These are phyloP conservation scores for Pogonomyrmex barbatus DNA, from an alignment of 1,140 invertebrate species.

Conservation along the genomic window DNA sequence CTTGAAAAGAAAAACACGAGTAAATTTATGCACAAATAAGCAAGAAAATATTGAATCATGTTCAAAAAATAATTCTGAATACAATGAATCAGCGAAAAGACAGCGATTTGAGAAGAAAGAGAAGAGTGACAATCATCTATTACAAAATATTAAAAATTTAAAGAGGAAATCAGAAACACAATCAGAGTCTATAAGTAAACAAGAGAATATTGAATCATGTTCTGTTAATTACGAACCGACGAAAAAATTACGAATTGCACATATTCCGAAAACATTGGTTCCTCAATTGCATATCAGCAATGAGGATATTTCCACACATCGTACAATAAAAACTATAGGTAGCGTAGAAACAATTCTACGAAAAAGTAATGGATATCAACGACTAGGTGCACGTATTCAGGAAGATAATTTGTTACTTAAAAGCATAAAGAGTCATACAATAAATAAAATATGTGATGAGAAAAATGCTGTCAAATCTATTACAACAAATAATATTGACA, in stretches of 20 bases:
- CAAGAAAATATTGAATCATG: neutral
- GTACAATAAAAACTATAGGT: neutral
- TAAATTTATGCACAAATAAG: neutral
- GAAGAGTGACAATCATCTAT: neutral
- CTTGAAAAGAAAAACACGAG: slow-evolving; percentile 24
- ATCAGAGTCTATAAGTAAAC: neutral
- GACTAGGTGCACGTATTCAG: neutral
- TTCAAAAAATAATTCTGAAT: neutral
- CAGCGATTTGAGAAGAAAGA: neutral
- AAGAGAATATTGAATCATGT: neutral
- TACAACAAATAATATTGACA: neutral
- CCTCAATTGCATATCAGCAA: neutral
- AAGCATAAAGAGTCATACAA: neutral
- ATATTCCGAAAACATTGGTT: slow-evolving; percentile 60
- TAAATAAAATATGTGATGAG: slow-evolving; percentile 8
- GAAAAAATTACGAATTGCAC: slow-evolving; percentile 74
- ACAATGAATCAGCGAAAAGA: neutral
- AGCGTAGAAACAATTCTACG: neutral
- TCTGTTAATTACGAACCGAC: slow-evolving; percentile 16
- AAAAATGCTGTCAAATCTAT: neutral
- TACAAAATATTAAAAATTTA: neutral
- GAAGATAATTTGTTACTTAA: neutral
- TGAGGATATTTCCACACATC: neutral
- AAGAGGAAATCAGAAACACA: neutral
- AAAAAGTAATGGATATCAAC: neutral